These are phyloP conservation scores for Sarcophaga rosellei DNA, from an alignment of 2,888 invertebrate genomes.

Conservation along the genomic window DNA sequence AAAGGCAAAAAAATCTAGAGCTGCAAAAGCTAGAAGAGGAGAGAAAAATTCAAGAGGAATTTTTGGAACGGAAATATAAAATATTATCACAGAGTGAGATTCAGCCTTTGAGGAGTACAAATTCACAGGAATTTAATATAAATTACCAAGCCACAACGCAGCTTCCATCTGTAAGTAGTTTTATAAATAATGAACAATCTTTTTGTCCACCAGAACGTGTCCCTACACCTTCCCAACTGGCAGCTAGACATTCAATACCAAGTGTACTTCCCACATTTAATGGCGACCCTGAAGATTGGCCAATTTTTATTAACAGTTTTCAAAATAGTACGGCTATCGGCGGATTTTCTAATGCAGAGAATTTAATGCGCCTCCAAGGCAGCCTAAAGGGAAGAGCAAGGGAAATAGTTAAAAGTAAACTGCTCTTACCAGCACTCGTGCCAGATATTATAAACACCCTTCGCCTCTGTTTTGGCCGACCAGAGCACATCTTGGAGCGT, in stretches of 20 bases:
- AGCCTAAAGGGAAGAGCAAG: slow-evolving; percentile 30
- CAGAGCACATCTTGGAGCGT: slow-evolving; percentile 40
- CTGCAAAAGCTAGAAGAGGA: slow-evolving; percentile 21
- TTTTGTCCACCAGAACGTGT: background rate
- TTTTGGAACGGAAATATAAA: slow-evolving; percentile 24
- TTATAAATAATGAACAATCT: background rate
- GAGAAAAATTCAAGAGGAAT: slow-evolving; percentile 24
- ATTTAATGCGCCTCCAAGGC: slow-evolving; percentile 18
- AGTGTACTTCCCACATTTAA: slow-evolving; percentile 18
- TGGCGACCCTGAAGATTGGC: slow-evolving; percentile 41
- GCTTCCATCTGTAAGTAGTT: background rate
- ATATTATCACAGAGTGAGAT: slow-evolving; percentile 1
- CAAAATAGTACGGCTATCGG: slow-evolving; percentile 38
- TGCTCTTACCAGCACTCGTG: slow-evolving; percentile 7
- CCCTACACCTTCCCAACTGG: slow-evolving; percentile 22
- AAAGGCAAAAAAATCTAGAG: slow-evolving; percentile 24
- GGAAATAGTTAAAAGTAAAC: slow-evolving; percentile 9
- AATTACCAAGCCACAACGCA: no score
- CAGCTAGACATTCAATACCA: slow-evolving; percentile 10
- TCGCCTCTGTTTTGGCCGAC: slow-evolving; percentile 15
- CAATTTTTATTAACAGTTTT: slow-evolving; percentile 38
- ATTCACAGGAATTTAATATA: no score
- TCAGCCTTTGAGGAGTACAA: background rate
- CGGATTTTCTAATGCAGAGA: slow-evolving; percentile 13
- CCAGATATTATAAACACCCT: slow-evolving; percentile 24